phyloP scores from a whole-genome alignment of 2,797 vertebrate species.

The Prunella strophiata region DNA sequence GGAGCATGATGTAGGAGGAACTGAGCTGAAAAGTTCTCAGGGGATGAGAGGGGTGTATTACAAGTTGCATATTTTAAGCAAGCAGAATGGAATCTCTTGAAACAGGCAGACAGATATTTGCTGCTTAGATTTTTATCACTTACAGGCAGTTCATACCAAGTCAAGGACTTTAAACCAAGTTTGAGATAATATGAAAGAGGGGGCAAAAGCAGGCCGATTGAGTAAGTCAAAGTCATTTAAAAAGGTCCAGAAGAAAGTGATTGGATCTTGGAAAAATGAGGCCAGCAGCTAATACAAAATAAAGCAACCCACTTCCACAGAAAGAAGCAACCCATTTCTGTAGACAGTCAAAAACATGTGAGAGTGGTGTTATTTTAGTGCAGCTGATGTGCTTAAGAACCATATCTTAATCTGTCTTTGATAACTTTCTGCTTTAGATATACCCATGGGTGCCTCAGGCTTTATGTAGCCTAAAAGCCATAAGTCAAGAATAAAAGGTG shows the following conservation, averaged over 20 bases:
- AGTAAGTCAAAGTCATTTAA: background rate
- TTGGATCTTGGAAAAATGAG: background rate
- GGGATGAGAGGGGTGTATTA: background rate
- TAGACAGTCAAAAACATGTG: background rate
- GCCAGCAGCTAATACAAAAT: constrained; percentile 28
- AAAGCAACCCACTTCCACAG: background rate
- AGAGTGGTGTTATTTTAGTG: background rate
- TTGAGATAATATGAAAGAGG: background rate
- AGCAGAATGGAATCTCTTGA: background rate
- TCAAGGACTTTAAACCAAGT: background rate
- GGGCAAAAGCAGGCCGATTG: background rate
- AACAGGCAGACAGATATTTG: background rate
- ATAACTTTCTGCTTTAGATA: background rate
- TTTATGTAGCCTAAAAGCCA: background rate
- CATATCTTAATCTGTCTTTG: background rate
- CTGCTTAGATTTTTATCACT: constrained; percentile 12
- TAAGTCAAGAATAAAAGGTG: background rate
- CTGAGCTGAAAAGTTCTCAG: background rate
- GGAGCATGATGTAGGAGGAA: background rate
- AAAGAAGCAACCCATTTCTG: background rate
- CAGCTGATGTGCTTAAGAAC: constrained; percentile 2
- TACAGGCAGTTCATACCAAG: background rate
- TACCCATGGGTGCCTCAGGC: background rate
- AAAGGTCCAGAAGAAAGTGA: background rate
- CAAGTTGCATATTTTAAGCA: background rate